Evolutionary conservation across 2,888 invertebrate species (phyloP).

Genomic region (Diaprepes abbreviatus): DNA sequence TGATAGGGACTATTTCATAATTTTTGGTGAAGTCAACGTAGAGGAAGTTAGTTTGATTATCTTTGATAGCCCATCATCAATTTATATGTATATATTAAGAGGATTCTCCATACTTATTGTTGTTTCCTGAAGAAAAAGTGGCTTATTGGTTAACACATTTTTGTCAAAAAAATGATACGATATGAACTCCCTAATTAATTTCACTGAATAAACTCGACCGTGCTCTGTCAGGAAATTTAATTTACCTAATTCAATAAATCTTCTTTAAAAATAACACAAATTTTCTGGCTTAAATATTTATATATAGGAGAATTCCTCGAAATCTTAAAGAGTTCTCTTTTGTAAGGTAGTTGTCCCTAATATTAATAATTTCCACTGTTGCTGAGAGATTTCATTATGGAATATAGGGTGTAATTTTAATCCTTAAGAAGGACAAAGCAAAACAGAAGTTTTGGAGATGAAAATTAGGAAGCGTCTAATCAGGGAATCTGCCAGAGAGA

Average conservation of each 20-base stretch:
- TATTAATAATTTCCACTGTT: slow-evolving; percentile 29
- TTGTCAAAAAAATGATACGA: too few species aligned
- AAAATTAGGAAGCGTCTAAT: slow-evolving; percentile 42
- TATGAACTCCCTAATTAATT: background rate
- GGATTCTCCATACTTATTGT: too few species aligned
- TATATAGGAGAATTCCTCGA: background rate
- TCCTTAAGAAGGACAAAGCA: slow-evolving; percentile 38
- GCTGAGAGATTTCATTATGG: slow-evolving; percentile 26
- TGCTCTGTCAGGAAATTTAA: background rate
- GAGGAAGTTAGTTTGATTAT: too few species aligned
- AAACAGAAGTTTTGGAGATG: slow-evolving; percentile 39
- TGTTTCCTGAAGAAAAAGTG: too few species aligned
- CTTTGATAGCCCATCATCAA: too few species aligned
- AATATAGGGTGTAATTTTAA: slow-evolving; percentile 36
- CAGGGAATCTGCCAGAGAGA: slow-evolving; percentile 33
- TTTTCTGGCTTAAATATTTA: background rate
- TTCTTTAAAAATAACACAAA: background rate
- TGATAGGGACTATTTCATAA: too few species aligned
- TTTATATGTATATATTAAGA: too few species aligned
- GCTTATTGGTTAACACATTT: too few species aligned
- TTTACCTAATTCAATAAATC: background rate
- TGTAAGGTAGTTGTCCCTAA: slow-evolving; percentile 11
- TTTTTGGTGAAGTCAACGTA: too few species aligned
- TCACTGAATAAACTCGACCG: background rate
- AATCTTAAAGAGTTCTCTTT: background rate